Percentiles rank a stretch among this genome's conserved stretches.
Conservation (phyloP, 1,140 invertebrate species). For the Pteromalus puparum region DNA sequence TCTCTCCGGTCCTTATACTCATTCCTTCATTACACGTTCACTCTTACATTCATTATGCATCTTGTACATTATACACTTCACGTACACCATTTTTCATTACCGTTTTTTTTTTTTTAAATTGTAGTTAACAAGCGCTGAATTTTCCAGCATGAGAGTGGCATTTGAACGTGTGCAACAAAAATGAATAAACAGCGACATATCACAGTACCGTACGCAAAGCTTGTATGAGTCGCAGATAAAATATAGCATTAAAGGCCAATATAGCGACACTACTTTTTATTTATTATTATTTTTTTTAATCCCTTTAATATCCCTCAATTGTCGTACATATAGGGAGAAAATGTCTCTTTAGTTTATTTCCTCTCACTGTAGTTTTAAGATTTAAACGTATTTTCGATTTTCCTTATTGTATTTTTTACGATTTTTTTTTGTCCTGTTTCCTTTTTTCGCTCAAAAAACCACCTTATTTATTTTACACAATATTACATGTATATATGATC, state of each 20-base stretch:
- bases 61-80: slow-evolving; percentile 5
- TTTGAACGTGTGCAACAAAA: slow-evolving; percentile 63
- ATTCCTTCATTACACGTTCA: neutral
- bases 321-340: slow-evolving; percentile 46
- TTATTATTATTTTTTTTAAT: slow-evolving; percentile 40
- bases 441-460: slow-evolving; percentile 47
- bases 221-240: slow-evolving; percentile 68
- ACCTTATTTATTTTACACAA: slow-evolving; percentile 43
- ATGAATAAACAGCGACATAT: slow-evolving; percentile 68
- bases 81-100: slow-evolving; percentile 24
- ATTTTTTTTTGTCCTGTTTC: slow-evolving; percentile 44
- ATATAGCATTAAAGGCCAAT: slow-evolving; percentile 67
- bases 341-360: slow-evolving; percentile 41
- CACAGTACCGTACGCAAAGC: slow-evolving; percentile 71
- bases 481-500: slow-evolving; percentile 50
- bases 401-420: slow-evolving; percentile 42
- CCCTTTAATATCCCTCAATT: slow-evolving; percentile 39
- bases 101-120: slow-evolving; percentile 33
- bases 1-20: neutral
- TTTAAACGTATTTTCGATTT: slow-evolving; percentile 25
- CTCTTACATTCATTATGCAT: slow-evolving; percentile 24
- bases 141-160: slow-evolving; percentile 58
- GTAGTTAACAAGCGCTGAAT: slow-evolving; percentile 55
- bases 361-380: neutral
- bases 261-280: slow-evolving; percentile 56